These are phyloP conservation scores for Microplitis demolitor DNA, from an alignment of 1,140 invertebrate species.

Conservation along the genomic window DNA sequence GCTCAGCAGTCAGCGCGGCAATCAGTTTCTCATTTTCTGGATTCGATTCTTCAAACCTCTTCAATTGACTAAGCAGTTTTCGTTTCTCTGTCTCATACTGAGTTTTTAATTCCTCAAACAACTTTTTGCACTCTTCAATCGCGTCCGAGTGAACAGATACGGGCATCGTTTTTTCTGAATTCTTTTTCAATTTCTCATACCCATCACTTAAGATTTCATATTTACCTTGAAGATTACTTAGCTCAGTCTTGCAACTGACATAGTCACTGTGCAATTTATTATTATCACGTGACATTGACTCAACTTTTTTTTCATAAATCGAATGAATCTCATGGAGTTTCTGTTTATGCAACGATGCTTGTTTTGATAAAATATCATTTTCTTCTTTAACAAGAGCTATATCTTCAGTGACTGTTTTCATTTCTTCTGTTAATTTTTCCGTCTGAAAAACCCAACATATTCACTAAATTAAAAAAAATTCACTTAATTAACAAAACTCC, in stretches of 20 bases:
- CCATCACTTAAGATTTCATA: slow-evolving; percentile 60
- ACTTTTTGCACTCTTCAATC: slow-evolving; percentile 67
- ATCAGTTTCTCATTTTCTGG: slow-evolving; percentile 56
- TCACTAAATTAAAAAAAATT: background rate
- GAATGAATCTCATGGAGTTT: slow-evolving; percentile 67
- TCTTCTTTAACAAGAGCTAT: slow-evolving; percentile 65
- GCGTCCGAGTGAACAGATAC: slow-evolving; percentile 62
- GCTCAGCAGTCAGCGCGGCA: slow-evolving; percentile 52
- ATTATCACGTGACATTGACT: slow-evolving; percentile 65
- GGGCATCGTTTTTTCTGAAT: slow-evolving; percentile 62
- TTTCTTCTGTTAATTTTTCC: slow-evolving; percentile 50
- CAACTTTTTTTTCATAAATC: slow-evolving; percentile 66
- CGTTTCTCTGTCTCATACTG: slow-evolving; percentile 67
- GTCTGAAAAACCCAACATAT: slow-evolving; percentile 42
- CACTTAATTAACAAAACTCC: slow-evolving; percentile 5
- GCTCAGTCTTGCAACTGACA: slow-evolving; percentile 61
- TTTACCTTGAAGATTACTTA: slow-evolving; percentile 64
- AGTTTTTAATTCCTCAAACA: slow-evolving; percentile 68
- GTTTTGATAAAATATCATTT: slow-evolving; percentile 63
- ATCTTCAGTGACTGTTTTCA: slow-evolving; percentile 59
- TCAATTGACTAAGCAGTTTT: slow-evolving; percentile 53
- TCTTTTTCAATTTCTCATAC: slow-evolving; percentile 62
- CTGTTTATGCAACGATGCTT: slow-evolving; percentile 61
- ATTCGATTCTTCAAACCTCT: slow-evolving; percentile 53
- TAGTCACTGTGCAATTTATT: slow-evolving; percentile 66